Percentiles rank a stretch among this genome's conserved stretches.
Conservation (phyloP, 2,113 vertebrate genomes). For the Odocoileus virginianus region DNA sequence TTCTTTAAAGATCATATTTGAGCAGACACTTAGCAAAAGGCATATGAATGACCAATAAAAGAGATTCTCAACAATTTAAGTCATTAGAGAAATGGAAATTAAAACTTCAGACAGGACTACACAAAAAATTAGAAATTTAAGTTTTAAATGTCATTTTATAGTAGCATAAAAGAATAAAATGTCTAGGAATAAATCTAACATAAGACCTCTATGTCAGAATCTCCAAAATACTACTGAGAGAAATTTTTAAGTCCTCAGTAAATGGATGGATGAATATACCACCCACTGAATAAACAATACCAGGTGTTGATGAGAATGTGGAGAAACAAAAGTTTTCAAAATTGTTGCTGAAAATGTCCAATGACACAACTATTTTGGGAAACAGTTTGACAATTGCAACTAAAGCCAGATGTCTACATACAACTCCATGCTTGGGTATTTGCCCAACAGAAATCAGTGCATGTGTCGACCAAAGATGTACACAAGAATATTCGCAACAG, state of each 20-base stretch:
- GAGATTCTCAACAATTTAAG: not conserved
- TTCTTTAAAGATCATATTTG: not conserved
- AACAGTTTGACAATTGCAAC: not conserved
- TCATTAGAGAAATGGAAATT: not conserved
- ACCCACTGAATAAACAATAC: not conserved
- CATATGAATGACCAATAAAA: not conserved
- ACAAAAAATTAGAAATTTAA: not conserved
- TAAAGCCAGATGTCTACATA: not conserved
- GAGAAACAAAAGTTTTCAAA: not conserved
- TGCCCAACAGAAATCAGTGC: not conserved
- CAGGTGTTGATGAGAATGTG: not conserved
- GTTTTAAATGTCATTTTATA: not conserved
- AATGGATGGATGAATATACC: not conserved
- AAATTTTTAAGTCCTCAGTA: not conserved
- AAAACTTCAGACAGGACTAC: not conserved
- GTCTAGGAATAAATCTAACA: not conserved
- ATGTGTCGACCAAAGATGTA: not conserved
- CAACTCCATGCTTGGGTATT: not conserved
- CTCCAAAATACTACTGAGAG: not conserved
- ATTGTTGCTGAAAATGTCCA: not conserved
- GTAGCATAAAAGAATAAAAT: not conserved
- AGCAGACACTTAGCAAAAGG: not conserved
- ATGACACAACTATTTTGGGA: not conserved
- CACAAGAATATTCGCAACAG: not conserved
- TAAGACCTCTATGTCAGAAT: not conserved